Evolutionary conservation across 2,797 vertebrate genomes (phyloP).

Genomic region (Paratrypauchen microcephalus): DNA sequence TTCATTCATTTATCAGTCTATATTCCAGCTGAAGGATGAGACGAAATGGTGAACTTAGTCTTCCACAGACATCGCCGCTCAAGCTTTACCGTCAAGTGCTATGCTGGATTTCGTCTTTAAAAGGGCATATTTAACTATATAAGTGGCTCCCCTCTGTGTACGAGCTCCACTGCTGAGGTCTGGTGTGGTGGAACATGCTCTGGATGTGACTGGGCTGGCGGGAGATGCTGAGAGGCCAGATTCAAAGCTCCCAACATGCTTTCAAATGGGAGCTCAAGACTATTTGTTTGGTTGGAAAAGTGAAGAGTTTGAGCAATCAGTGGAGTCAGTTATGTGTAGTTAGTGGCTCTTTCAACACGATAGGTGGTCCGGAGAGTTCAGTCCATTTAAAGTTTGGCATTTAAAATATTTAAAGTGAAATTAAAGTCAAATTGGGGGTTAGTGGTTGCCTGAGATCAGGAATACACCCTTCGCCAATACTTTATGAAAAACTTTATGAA

Average conservation of each 20-base stretch:
- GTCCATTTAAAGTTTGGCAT: background rate
- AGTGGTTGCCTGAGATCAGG: too few relatives aligned
- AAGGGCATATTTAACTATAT: constrained; percentile 56
- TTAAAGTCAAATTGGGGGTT: background rate
- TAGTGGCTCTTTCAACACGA: background rate
- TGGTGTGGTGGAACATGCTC: constrained; percentile 29
- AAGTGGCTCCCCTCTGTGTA: constrained; percentile 25
- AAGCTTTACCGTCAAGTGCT: constrained; percentile 34
- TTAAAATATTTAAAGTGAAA: background rate
- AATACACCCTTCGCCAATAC: too few relatives aligned
- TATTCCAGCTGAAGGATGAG: background rate
- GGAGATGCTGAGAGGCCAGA: constrained; percentile 38
- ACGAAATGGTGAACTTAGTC: background rate
- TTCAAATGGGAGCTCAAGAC: constrained; percentile 47
- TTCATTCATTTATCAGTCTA: constrained; percentile 1
- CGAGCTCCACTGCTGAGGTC: constrained; percentile 26
- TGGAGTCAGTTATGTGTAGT: background rate
- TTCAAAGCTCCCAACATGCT: constrained; percentile 50
- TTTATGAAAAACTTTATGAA: too few relatives aligned
- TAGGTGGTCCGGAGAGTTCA: background rate
- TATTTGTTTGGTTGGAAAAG: constrained; percentile 45
- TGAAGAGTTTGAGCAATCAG: constrained; percentile 18
- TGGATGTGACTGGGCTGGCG: constrained; percentile 29
- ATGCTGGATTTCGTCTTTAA: constrained; percentile 40
- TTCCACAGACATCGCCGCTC: constrained; percentile 14